Evolutionary conservation across 2,888 invertebrate genomes (phyloP).

Genomic region (Rutpela maculata): DNA sequence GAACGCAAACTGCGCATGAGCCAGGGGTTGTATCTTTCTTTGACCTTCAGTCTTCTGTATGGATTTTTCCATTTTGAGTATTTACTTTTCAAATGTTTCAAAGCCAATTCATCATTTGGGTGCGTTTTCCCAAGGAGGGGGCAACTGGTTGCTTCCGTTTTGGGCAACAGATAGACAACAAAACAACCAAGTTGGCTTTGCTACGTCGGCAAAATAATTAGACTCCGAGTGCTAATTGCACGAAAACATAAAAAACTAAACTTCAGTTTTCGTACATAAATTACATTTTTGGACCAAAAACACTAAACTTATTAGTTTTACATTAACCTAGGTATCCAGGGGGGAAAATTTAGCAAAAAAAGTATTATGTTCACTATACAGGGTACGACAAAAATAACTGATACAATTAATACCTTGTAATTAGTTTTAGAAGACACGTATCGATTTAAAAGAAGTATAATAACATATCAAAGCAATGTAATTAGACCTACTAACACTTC

Average conservation of each 20-base stretch:
- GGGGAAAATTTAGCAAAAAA: neutral
- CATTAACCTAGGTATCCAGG: neutral
- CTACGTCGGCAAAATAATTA: constrained; percentile 12
- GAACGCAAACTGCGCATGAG: constrained; percentile 45
- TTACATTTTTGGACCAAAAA: neutral
- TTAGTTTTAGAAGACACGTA: neutral
- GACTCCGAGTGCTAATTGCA: neutral
- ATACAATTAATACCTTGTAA: neutral
- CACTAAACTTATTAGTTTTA: neutral
- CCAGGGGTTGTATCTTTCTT: constrained; percentile 29
- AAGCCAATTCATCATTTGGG: constrained; percentile 35
- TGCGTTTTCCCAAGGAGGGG: constrained; percentile 21
- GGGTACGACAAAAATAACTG: neutral
- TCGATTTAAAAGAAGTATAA: neutral
- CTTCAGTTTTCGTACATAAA: neutral
- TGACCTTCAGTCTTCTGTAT: constrained; percentile 52
- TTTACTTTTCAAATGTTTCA: constrained; percentile 36
- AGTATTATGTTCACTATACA: neutral
- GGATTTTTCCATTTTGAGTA: constrained; percentile 54
- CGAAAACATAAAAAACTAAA: neutral
- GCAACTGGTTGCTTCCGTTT: constrained; percentile 25
- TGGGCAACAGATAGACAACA: constrained; percentile 22
- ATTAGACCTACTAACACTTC: too few relatives aligned
- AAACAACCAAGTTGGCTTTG: constrained; percentile 3
- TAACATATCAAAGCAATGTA: neutral